Conservation (phyloP, 2,888 invertebrate genomes). For the Strigamia crassipes region DNA sequence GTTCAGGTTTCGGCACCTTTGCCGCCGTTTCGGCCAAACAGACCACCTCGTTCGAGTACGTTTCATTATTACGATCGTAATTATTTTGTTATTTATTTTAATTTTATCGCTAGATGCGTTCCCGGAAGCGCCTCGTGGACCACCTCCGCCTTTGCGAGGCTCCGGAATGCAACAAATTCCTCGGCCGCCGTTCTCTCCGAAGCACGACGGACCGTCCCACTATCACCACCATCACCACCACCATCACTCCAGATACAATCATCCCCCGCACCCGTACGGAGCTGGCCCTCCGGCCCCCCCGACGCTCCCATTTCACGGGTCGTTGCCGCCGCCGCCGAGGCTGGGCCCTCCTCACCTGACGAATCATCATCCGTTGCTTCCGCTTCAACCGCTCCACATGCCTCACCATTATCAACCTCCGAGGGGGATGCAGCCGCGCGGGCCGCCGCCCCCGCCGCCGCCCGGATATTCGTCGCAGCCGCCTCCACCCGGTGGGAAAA, state of each 20-base stretch:
- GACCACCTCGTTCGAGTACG: background rate
- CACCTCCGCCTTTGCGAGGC: background rate
- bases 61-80: background rate
- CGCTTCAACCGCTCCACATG: constrained; percentile 15
- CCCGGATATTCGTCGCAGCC: constrained; percentile 25
- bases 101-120: background rate
- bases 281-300: background rate
- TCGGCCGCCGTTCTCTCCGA: background rate
- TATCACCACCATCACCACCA: background rate
- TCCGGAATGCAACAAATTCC: background rate
- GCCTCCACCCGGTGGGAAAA: constrained; percentile 43
- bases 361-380: background rate
- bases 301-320: background rate
- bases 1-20: background rate
- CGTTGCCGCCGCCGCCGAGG: background rate
- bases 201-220: background rate
- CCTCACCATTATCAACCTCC: background rate
- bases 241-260: constrained; percentile 27
- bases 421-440: background rate
- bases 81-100: no score
- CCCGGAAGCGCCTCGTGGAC: background rate
- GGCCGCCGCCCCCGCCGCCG: background rate
- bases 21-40: background rate
- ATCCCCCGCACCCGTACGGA: background rate
- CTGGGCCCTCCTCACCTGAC: background rate